Evolutionary conservation across 2,797 vertebrate species (phyloP).

Genomic region (Thalassophryne amazonica): DNA sequence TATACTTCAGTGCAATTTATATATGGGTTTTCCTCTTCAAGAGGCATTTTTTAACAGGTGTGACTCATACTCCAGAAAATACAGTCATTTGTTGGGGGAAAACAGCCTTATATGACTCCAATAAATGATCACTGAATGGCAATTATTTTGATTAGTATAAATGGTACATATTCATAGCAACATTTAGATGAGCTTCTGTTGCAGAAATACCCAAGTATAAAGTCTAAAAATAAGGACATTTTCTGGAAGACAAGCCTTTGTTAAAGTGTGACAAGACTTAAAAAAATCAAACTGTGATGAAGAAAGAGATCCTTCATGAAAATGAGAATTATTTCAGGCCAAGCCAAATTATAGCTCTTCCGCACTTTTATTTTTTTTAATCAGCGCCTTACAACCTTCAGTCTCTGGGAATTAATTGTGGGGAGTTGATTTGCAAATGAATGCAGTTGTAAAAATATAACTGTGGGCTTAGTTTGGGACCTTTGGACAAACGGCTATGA

Average conservation of each 20-base stretch:
- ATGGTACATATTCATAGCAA: too few species aligned
- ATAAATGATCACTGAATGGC: too few species aligned
- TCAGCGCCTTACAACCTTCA: conserved; percentile 91
- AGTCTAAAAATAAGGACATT: background rate
- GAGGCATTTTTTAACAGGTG: too few species aligned
- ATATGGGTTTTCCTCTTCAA: too few species aligned
- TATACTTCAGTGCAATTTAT: too few species aligned
- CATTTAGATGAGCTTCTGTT: too few species aligned
- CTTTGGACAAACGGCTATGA: conserved; percentile 87
- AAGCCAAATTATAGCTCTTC: conserved; percentile 87
- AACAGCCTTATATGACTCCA: too few species aligned
- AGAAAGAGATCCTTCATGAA: conserved; percentile 11
- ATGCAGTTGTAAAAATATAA: conserved; percentile 97
- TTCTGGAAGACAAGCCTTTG: background rate
- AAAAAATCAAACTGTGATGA: conserved; percentile 16
- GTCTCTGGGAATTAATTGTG: conserved; percentile 85
- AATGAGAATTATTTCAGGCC: conserved; percentile 44
- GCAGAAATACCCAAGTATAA: too few species aligned
- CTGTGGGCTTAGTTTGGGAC: conserved; percentile 86
- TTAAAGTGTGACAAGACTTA: conserved; percentile 13
- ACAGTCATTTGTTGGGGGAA: too few species aligned
- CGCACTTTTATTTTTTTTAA: conserved; percentile 91
- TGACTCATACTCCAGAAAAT: too few species aligned
- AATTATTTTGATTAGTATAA: too few species aligned
- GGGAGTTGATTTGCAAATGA: conserved; percentile 94